These are phyloP conservation scores for Euclidia mi DNA, from an alignment of 2,888 invertebrate species.

Conservation along the genomic window DNA sequence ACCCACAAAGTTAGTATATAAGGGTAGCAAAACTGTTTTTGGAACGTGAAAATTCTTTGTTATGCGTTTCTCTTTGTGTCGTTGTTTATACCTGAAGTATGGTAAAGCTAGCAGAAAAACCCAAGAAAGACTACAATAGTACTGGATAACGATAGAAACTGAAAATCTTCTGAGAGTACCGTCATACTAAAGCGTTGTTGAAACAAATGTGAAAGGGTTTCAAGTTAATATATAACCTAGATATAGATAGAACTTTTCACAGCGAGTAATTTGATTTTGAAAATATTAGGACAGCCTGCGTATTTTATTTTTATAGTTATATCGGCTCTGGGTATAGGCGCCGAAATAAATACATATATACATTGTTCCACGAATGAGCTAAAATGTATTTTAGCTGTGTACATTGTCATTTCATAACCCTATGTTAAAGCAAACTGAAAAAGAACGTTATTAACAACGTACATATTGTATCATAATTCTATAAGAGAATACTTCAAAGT, in stretches of 20 bases:
- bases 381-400: too few species aligned
- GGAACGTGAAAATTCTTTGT: constrained; percentile 2
- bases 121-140: background rate
- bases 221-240: constrained; percentile 46
- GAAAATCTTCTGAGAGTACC: background rate
- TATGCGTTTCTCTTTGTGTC: background rate
- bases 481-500: constrained; percentile 27
- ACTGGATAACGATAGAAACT: background rate
- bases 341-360: background rate
- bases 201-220: constrained; percentile 41
- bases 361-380: too few species aligned
- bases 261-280: constrained; percentile 36
- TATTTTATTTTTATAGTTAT: background rate
- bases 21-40: background rate
- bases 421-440: background rate
- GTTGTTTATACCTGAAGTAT: background rate
- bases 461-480: constrained; percentile 27
- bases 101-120: background rate
- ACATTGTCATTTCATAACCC: background rate
- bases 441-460: constrained; percentile 17
- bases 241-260: constrained; percentile 48
- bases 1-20: constrained; percentile 1
- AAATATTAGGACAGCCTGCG: constrained; percentile 32
- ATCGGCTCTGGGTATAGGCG: background rate
- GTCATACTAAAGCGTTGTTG: constrained; percentile 15